Evolutionary conservation across 1,140 invertebrate species (phyloP).

Genomic region (Lasioglossum baleicum): DNA sequence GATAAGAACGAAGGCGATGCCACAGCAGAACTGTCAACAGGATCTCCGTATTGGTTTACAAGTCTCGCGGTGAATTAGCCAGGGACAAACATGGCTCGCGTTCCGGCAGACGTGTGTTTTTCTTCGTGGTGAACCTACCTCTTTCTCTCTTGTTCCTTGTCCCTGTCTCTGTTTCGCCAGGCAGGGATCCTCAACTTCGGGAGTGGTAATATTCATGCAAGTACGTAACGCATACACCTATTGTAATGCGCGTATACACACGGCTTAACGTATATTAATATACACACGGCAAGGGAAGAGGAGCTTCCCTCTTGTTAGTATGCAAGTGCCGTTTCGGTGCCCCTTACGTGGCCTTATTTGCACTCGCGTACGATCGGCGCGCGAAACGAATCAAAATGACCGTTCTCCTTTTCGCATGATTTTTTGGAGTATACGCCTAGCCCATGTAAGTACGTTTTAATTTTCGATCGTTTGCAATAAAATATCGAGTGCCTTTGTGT

Average conservation of each 20-base stretch:
- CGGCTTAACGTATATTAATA: constrained; percentile 43
- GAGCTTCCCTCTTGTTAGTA: constrained; percentile 46
- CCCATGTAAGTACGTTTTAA: constrained; percentile 25
- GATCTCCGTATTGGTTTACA: constrained; percentile 30
- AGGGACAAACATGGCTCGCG: constrained; percentile 46
- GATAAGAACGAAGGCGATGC: constrained; percentile 39
- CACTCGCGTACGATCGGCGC: constrained; percentile 42
- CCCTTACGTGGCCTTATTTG: constrained; percentile 52
- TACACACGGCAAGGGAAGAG: constrained; percentile 40
- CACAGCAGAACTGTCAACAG: constrained; percentile 11
- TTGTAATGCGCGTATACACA: not conserved
- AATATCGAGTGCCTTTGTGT: too few relatives aligned
- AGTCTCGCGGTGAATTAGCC: constrained; percentile 31
- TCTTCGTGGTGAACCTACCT: constrained; percentile 40
- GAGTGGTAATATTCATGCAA: constrained; percentile 51
- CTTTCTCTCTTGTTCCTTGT: constrained; percentile 7
- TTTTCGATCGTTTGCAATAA: too few relatives aligned
- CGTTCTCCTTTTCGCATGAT: constrained; percentile 17
- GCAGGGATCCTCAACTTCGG: constrained; percentile 60
- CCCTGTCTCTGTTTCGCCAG: constrained; percentile 24
- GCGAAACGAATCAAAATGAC: constrained; percentile 49
- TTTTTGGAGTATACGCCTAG: not conserved
- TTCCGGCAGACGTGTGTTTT: constrained; percentile 47
- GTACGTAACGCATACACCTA: constrained; percentile 44
- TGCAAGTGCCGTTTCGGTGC: constrained; percentile 44